Evolutionary conservation across 1,140 invertebrate genomes (phyloP).

Genomic region (Heliconius eleuchia): DNA sequence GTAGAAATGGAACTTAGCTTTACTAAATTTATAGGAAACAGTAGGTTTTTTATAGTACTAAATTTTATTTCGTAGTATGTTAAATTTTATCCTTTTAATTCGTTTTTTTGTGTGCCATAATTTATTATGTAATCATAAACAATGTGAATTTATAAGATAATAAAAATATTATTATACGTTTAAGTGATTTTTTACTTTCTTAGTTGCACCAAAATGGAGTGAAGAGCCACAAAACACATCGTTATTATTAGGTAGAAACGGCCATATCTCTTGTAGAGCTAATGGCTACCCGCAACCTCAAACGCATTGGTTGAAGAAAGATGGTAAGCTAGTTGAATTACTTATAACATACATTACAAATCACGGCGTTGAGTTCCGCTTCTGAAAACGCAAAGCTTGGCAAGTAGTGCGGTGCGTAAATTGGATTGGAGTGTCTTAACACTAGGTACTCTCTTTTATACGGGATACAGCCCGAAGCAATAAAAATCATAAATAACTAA

Average conservation of each 20-base stretch:
- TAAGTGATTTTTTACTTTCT: not conserved
- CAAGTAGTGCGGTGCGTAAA: too few relatives aligned
- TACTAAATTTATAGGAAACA: not conserved
- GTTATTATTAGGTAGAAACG: slow-evolving; percentile 86
- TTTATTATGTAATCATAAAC: not conserved
- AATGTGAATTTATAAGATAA: not conserved
- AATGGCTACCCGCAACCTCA: slow-evolving; percentile 88
- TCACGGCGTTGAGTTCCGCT: too few relatives aligned
- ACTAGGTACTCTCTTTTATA: too few relatives aligned
- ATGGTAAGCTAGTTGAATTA: slow-evolving; percentile 64
- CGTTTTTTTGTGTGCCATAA: not conserved
- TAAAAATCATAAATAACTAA: too few relatives aligned
- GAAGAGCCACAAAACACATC: slow-evolving; percentile 90
- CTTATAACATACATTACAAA: too few relatives aligned
- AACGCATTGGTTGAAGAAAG: slow-evolving; percentile 87
- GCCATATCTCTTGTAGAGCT: slow-evolving; percentile 90
- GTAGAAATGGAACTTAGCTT: not conserved
- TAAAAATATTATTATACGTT: too few relatives aligned
- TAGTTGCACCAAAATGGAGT: slow-evolving; percentile 74
- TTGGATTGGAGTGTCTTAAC: too few relatives aligned
- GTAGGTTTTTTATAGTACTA: not conserved
- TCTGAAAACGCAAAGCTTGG: too few relatives aligned
- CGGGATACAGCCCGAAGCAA: too few relatives aligned
- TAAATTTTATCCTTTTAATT: too few relatives aligned
- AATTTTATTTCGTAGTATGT: not conserved